Evolutionary conservation across 2,888 invertebrate genomes (phyloP).

Genomic region (Agrochola circellaris): DNA sequence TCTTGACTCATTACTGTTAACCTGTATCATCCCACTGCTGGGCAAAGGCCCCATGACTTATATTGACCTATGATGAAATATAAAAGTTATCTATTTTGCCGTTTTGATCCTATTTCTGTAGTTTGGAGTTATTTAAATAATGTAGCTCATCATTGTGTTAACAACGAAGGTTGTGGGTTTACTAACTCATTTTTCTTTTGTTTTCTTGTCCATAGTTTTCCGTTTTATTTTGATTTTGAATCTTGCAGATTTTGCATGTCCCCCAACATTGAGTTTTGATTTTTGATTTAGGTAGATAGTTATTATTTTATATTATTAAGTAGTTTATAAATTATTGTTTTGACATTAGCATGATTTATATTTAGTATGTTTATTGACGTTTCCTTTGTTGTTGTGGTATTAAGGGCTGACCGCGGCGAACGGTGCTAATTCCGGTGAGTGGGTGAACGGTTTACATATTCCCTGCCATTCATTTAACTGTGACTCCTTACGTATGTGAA

Average conservation of each 20-base stretch:
- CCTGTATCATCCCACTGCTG: neutral
- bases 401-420: conserved; percentile 84
- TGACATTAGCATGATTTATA: conserved; percentile 71
- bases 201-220: conserved; percentile 61
- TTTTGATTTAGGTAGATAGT: conserved; percentile 39
- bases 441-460: conserved; percentile 81
- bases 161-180: conserved; percentile 63
- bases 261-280: conserved; percentile 52
- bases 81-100: conserved; percentile 7
- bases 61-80: neutral
- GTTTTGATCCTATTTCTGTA: conserved; percentile 30
- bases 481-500: conserved; percentile 73
- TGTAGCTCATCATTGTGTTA: conserved; percentile 29
- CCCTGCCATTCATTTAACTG: conserved; percentile 74
- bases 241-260: conserved; percentile 64
- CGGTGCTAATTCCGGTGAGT: conserved; percentile 86
- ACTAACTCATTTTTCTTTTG: conserved; percentile 64
- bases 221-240: conserved; percentile 60
- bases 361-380: conserved; percentile 76
- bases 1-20: neutral
- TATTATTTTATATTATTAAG: conserved; percentile 30
- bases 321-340: conserved; percentile 44
- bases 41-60: neutral
- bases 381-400: conserved; percentile 85
- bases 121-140: conserved; percentile 33